Base-by-base conservation (phyloP, 2,888 invertebrate species). In the Pedicia rivosa region DNA sequence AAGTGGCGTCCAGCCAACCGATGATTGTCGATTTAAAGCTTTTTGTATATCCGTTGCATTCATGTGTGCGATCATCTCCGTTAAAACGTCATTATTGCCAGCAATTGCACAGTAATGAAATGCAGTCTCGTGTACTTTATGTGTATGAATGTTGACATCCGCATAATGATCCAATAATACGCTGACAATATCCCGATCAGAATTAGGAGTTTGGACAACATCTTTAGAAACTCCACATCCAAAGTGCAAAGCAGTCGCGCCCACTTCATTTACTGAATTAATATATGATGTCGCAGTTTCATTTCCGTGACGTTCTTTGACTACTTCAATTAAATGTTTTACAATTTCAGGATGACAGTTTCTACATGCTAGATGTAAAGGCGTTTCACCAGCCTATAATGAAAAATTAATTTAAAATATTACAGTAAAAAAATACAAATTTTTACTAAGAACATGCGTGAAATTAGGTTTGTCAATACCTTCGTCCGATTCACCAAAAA, bases 1-100 rank as follows among this genome's bases (percentile, higher is more conserved):
- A 45, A 98, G 66, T 10, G 98, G 97, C 0, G 97, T 95, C 94
- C 97, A 97, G 7, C 98, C 84, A 44, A 90, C 79, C 40, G 81
- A 80, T 39, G 88, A 86, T 57, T 97, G 97, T 50, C 80, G 78
- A 57, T 98, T 98, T 48, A 97, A 70, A 1, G 92, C 91, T 57
- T 83, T 80, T 52, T 92, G 87, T n/a, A 92, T 77, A 44, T 88
- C 86, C 2, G 83, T 81, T 2, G 86, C 72, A 10, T 80, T 76
- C 74, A 97, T 84, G 49, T 88, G 81, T 27, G 82, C 72, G 30
- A 97, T 79, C 76, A 98, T 92, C 60, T 95, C 95, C 48, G 78
- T 73, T 48, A 98, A 67, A 5, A 97, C 82, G 49, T 92, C 91
- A 54, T 92, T 92, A 61, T 94, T 95, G 13, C 98, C 98, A 5